Evolutionary conservation across 23 tunicate genomes (phyloP).

Genomic region (Clavelina lepadiformis): DNA sequence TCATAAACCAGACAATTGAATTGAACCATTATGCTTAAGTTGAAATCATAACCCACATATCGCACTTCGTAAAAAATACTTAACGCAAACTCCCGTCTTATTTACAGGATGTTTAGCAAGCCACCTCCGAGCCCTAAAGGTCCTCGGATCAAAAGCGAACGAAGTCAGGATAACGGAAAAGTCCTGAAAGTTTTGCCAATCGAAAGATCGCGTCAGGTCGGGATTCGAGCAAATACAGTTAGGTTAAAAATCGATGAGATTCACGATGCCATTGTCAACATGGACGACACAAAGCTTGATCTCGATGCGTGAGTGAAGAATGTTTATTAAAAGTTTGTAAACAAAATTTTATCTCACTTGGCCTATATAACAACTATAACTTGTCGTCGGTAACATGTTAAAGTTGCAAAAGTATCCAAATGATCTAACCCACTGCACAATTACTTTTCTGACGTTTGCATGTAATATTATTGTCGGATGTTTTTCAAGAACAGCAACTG

Average conservation of each 20-base stretch:
- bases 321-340: too few species aligned
- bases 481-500: too few species aligned
- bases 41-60: neutral
- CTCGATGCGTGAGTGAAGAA: slow-evolving; percentile 79
- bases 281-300: slow-evolving; percentile 73
- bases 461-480: too few species aligned
- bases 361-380: too few species aligned
- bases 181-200: slow-evolving; percentile 59
- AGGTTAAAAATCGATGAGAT: slow-evolving; percentile 67
- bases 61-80: neutral
- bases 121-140: slow-evolving; percentile 39
- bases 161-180: slow-evolving; percentile 8
- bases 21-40: too few species aligned
- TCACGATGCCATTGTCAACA: slow-evolving; percentile 75
- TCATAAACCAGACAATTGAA: neutral
- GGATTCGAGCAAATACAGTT: slow-evolving; percentile 67
- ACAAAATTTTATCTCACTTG: too few species aligned
- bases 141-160: slow-evolving; percentile 16
- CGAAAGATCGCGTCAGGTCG: slow-evolving; percentile 71
- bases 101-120: slow-evolving; percentile 59
- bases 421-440: too few species aligned
- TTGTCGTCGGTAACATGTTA: too few species aligned
- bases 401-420: too few species aligned
- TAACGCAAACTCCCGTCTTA: neutral
- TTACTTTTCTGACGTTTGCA: too few species aligned